phyloP scores from a whole-genome alignment of 2,113 vertebrate genomes.

The Prolemur simus region DNA sequence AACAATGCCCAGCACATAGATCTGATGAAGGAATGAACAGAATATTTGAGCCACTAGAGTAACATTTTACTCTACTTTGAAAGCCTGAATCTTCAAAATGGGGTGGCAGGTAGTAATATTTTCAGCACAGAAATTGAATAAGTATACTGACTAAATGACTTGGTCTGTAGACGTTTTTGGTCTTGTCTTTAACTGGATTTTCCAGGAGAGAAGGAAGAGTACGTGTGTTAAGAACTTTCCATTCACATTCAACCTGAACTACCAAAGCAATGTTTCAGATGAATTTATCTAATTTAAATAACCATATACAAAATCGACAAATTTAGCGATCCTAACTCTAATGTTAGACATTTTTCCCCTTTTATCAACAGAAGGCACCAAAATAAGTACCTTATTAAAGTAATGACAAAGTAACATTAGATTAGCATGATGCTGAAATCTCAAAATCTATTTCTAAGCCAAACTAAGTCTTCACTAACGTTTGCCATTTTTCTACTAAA shows the following conservation, averaged over 20 bases:
- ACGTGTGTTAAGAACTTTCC: not conserved
- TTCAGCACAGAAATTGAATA: constrained; percentile 15
- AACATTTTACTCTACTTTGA: constrained; percentile 18
- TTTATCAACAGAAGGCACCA: constrained; percentile 2
- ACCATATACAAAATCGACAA: not conserved
- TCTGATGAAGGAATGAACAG: not conserved
- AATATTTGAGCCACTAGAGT: not conserved
- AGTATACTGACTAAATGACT: not conserved
- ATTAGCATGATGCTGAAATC: not conserved
- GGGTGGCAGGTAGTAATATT: not conserved
- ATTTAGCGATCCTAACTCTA: constrained; percentile 22
- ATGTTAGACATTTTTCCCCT: not conserved
- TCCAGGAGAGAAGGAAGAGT: not conserved
- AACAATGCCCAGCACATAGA: not conserved
- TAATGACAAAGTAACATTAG: not conserved
- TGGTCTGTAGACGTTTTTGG: not conserved
- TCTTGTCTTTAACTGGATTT: constrained; percentile 1
- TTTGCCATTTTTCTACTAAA: not conserved
- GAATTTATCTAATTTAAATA: constrained; percentile 10
- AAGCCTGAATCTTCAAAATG: constrained; percentile 12
- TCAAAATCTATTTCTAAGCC: constrained; percentile 21
- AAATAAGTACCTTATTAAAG: not conserved
- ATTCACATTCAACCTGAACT: not conserved
- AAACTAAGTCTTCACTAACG: constrained; percentile 6
- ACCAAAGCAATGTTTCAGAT: constrained; percentile 2